Base-by-base conservation (phyloP, 2,888 invertebrate genomes). In the Apamea crenata region DNA sequence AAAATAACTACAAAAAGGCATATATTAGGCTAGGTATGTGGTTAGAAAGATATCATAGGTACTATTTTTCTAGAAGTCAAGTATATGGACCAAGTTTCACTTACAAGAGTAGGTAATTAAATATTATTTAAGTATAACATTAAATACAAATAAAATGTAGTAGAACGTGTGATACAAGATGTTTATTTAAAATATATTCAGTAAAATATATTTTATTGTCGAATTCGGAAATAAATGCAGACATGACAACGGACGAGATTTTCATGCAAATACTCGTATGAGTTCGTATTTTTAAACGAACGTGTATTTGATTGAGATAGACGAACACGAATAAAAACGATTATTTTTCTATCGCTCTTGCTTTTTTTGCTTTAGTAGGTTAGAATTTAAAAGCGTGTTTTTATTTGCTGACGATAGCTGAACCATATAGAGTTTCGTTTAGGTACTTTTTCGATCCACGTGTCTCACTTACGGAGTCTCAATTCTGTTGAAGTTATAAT, bases 121-220 rank as follows among this genome's bases (percentile, higher is more conserved):
- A 77, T 70, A 85, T 44, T 73, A 74, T 65, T 47, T 77, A 77
- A 77, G 21, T 63, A 61, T 68, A 75, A 78, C 83, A 83, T 81
- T 69, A 87, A 84, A 81, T 81, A 87, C 36, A 84, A 77, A 80
- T 81, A 82, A 32, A 82, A 65, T 73, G 65, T 69, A 78, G 44
- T 83, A 79, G 47, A 81, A 74, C 32, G 80, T 74, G 81, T 78
- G 74, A 59, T 80, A 82, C 61, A 82, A 77, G 78, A 68, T 73
- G 74, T 79, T 72, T 76, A 79, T 70, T 66, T 74, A 47, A 77
- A 74, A 74, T 71, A 68, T 80, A 80, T 71, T 77, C 68, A 72
- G 84, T 84, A 65, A 81, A 80, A 83, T 80, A 85, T 77, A 68
- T 81, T 77, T 88, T 88, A 87, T 87, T 87, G 85, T 89, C 88